Evolutionary conservation across 2,888 invertebrate species (phyloP), one percentile per base, ranked within the genome.

Genomic region (Agonum fuliginosum): DNA sequence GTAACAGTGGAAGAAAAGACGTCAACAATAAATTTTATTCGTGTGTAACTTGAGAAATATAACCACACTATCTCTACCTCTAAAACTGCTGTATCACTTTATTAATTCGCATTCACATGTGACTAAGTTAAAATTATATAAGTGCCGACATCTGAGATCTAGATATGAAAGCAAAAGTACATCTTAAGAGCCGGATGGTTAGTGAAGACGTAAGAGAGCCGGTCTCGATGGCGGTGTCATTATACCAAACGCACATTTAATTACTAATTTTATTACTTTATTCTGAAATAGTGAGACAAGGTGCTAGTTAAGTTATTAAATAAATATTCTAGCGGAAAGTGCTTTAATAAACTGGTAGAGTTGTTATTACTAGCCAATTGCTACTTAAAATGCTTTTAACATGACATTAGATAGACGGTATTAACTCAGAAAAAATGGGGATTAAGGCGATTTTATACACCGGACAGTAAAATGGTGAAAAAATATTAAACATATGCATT

Each of bases 271-370:
- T 62, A 62, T 62, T 62, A 30, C 58, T 30, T 14, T 12, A 62
- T 34, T 62, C 58, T 62, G 27, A 62, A 62, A 62, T 30, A 62
- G 17, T 30, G 43, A 43, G 48, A 70, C 43, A 70, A 48, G 70
- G 70, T 70, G 70, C 70, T 48, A 70, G 48, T 48, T 70, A 70
- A 48, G 70, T 70, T 48, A 70, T 70, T 70, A 70, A 70, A 70
- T 70, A 70, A 70, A 70, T 70, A 70, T 70, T 70, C 58, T 62
- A 30, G 12, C 30, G 58, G 27, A 27, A 62, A 62, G 58, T 62
- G 58, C 58, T 62, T 62, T 46, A 27, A 19, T 30, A 30, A 30
- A 30, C 58, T 17, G 3, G 46, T 19, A 19, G 14, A 30, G 27
- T 27, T 14, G 58, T 62, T 62, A 62, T 30, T 62, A 30, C 58